A percentile compares a stretch with the other conserved stretches of the same genome.
Conservation (phyloP, 2,888 invertebrate genomes). For the Aphrophora alni region DNA sequence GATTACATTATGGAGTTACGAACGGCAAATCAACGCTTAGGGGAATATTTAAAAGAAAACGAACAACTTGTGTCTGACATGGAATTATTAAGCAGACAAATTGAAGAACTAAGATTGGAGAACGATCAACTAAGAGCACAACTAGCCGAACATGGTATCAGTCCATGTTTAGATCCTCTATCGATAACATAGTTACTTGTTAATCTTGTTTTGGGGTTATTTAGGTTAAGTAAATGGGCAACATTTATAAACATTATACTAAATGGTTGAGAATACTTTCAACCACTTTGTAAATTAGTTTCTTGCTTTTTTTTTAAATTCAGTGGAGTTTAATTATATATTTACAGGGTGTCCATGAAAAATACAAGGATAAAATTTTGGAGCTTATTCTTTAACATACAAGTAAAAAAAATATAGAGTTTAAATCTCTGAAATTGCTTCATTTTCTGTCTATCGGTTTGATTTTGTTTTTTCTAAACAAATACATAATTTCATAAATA, state of each 20-base stretch:
- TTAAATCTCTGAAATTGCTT: too few relatives aligned
- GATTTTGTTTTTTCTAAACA: too few relatives aligned
- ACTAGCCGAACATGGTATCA: conserved; percentile 69
- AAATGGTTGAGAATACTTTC: background rate
- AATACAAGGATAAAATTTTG: too few relatives aligned
- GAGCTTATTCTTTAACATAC: too few relatives aligned
- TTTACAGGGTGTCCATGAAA: too few relatives aligned
- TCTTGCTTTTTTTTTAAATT: too few relatives aligned
- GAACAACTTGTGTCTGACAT: conserved; percentile 75
- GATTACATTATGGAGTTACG: conserved; percentile 90
- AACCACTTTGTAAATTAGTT: too few relatives aligned
- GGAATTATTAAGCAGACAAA: conserved; percentile 72
- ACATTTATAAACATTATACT: background rate
- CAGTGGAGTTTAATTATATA: too few relatives aligned
- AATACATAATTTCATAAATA: too few relatives aligned
- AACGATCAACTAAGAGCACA: conserved; percentile 74
- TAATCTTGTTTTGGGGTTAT: background rate
- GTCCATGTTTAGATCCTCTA: conserved; percentile 10
- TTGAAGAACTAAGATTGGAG: conserved; percentile 75
- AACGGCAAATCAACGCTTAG: conserved; percentile 75
- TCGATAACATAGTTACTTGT: conserved; percentile 14
- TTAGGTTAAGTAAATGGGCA: background rate
- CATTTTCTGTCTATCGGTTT: too few relatives aligned
- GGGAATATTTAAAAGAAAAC: conserved; percentile 69
- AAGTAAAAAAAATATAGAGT: too few relatives aligned